Conservation (phyloP, 2,113 vertebrate genomes). For the Sebastes fasciatus region DNA sequence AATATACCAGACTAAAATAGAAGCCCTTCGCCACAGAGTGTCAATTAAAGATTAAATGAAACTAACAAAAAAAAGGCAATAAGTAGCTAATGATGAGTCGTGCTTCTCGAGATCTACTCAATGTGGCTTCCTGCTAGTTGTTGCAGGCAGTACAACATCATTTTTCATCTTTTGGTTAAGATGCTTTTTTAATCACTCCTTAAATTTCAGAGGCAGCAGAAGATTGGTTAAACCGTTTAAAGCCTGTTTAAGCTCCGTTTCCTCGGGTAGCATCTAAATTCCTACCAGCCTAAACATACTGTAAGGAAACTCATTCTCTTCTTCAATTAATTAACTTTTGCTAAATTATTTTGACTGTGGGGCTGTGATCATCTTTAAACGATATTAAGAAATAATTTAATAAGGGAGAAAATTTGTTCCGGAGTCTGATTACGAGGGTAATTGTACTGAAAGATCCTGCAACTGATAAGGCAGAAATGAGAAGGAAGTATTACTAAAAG, state of each 20-base stretch:
- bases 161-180: conserved; percentile 3
- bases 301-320: conserved; percentile 25
- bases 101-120: not conserved
- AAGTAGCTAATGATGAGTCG: conserved; percentile 2
- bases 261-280: conserved; percentile 11
- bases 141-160: not conserved
- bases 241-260: conserved; percentile 1
- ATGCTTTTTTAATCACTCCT: conserved; percentile 23
- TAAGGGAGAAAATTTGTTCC: conserved; percentile 9
- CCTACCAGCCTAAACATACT: conserved; percentile 6
- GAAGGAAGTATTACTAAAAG: not conserved
- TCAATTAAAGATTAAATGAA: conserved; percentile 24
- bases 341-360: conserved; percentile 23
- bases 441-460: conserved; percentile 33
- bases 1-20: not conserved
- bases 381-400: conserved; percentile 40
- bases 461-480: conserved; percentile 9
- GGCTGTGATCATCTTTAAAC: conserved; percentile 29
- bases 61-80: not conserved
- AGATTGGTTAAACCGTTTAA: not conserved
- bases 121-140: not conserved
- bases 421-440: conserved; percentile 24
- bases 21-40: not conserved
- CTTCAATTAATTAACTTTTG: conserved; percentile 38
- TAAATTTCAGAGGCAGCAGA: conserved; percentile 2